These are phyloP conservation scores for Himantopus leucocephalus DNA, from an alignment of 2,113 vertebrate species.

Conservation along the genomic window DNA sequence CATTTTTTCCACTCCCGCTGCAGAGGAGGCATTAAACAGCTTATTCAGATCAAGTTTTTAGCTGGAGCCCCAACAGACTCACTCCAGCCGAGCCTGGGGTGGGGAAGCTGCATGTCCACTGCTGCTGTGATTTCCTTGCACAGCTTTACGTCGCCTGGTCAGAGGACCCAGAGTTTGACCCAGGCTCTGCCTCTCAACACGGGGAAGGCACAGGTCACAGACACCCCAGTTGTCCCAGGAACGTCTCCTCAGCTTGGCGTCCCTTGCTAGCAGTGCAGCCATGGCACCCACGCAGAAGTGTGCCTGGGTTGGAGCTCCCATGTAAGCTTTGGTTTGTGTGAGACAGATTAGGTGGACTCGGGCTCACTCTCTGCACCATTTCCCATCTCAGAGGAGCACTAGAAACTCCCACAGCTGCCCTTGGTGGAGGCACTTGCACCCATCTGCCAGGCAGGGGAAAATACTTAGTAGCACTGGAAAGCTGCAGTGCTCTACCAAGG, in stretches of 20 bases:
- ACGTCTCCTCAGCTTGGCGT: neutral
- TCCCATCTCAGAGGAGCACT: neutral
- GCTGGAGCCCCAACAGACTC: neutral
- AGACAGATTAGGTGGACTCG: neutral
- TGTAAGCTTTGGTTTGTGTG: neutral
- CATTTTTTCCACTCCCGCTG: neutral
- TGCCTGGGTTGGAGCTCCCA: neutral
- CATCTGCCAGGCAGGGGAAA: neutral
- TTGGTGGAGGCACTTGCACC: neutral
- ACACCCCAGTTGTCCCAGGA: neutral
- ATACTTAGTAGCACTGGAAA: neutral
- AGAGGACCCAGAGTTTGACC: neutral
- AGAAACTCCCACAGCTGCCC: neutral
- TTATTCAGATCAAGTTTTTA: neutral
- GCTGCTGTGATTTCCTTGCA: neutral
- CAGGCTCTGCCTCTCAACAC: neutral
- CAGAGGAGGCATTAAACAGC: neutral
- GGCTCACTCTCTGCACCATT: neutral
- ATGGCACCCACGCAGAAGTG: neutral
- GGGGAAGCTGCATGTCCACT: neutral
- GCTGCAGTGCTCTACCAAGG: neutral
- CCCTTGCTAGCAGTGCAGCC: rapidly evolving
- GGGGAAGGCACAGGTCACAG: neutral
- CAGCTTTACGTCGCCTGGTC: neutral
- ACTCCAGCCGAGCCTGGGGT: neutral